Evolutionary conservation across 2,888 invertebrate species (phyloP).

Genomic region (Lamproptera curius): DNA sequence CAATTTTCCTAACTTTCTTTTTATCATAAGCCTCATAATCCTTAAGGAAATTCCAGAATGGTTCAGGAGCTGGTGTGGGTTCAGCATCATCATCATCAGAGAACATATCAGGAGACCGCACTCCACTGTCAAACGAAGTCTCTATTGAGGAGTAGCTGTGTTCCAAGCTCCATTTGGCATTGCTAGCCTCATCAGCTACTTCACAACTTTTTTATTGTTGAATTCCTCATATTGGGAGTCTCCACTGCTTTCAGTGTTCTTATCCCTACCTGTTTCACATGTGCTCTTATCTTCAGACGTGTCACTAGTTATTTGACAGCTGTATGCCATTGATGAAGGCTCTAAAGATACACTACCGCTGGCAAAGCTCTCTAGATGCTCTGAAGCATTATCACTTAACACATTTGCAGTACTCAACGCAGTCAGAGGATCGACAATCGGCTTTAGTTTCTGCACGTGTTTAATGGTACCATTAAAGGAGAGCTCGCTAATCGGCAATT

Average conservation of each 20-base stretch:
- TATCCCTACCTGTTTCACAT: slow-evolving; percentile 39
- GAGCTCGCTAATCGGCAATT: slow-evolving; percentile 65
- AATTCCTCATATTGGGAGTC: slow-evolving; percentile 55
- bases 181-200: slow-evolving; percentile 41
- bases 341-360: slow-evolving; percentile 9
- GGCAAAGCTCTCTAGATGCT: slow-evolving; percentile 10
- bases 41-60: slow-evolving; percentile 60
- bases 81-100: slow-evolving; percentile 68
- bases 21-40: slow-evolving; percentile 62
- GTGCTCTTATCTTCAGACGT: slow-evolving; percentile 36
- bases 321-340: slow-evolving; percentile 24
- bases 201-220: slow-evolving; percentile 37
- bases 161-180: slow-evolving; percentile 58
- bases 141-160: slow-evolving; percentile 66
- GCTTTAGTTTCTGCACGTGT: slow-evolving; percentile 66
- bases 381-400: slow-evolving; percentile 37
- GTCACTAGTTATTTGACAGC: slow-evolving; percentile 19
- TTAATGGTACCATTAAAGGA: slow-evolving; percentile 72
- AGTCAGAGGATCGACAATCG: slow-evolving; percentile 65
- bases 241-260: slow-evolving; percentile 48
- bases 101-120: slow-evolving; percentile 82
- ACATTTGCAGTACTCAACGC: slow-evolving; percentile 49
- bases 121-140: slow-evolving; percentile 69
- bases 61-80: slow-evolving; percentile 35
- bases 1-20: slow-evolving; percentile 56